Evolutionary conservation across 1,140 invertebrate species (phyloP).

Genomic region (Dendrolimus punctatus): DNA sequence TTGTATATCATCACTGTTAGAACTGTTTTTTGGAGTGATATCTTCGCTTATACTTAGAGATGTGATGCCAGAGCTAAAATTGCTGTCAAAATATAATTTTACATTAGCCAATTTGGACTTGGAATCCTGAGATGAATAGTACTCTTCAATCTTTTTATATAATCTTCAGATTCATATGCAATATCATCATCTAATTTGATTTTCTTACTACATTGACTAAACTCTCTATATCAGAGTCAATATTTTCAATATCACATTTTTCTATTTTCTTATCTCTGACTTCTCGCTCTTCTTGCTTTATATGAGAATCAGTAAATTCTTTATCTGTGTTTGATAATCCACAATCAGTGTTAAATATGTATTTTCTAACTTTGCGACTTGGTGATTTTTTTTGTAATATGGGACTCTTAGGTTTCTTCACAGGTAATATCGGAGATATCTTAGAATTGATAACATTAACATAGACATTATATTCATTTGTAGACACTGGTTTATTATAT

Average conservation of each 20-base stretch:
- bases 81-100: conserved; percentile 43
- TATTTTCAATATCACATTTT: conserved; percentile 8
- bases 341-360: conserved; percentile 23
- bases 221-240: no score
- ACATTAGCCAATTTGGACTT: conserved; percentile 27
- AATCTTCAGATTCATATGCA: no score
- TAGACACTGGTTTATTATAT: neutral
- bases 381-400: conserved; percentile 26
- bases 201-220: conserved; percentile 3
- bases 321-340: no score
- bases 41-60: conserved; percentile 47
- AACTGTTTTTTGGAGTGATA: conserved; percentile 24
- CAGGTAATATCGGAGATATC: neutral
- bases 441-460: conserved; percentile 14
- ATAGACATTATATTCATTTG: neutral
- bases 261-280: conserved; percentile 3
- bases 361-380: conserved; percentile 35
- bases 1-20: conserved; percentile 42
- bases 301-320: no score
- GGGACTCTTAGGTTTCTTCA: conserved; percentile 16
- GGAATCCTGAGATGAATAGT: neutral
- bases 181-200: conserved; percentile 1
- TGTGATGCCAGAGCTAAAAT: conserved; percentile 34
- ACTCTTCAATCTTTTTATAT: no score
- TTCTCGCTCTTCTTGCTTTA: conserved; percentile 1